Conservation (phyloP, 2,797 vertebrate genomes). For the Erpetoichthys calabaricus region DNA sequence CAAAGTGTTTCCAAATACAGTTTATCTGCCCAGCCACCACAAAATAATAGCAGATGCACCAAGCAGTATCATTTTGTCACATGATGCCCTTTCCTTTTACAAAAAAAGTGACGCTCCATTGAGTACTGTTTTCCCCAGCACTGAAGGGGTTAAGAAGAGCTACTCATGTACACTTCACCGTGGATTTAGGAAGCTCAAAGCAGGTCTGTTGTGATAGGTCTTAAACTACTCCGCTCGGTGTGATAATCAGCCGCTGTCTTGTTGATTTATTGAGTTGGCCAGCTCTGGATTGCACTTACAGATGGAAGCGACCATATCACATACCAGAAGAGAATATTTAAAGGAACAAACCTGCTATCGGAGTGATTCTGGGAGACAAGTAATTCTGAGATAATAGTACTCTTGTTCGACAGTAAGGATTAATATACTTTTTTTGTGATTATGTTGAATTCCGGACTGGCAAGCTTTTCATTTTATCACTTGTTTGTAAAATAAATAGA, state of each 20-base stretch:
- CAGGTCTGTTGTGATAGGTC: neutral
- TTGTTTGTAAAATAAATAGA: neutral
- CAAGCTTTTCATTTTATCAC: conserved; percentile 10
- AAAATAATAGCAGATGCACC: no score
- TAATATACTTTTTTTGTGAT: no score
- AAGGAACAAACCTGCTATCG: neutral
- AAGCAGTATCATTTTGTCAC: no score
- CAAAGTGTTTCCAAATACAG: no score
- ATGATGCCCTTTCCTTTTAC: no score
- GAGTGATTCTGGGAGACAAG: neutral
- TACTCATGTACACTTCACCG: neutral
- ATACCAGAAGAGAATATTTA: neutral
- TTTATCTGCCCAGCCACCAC: no score
- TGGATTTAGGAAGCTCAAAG: neutral
- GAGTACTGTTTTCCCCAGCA: no score
- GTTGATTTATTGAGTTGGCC: neutral
- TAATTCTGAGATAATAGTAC: neutral
- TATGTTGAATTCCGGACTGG: no score
- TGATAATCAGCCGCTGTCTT: neutral
- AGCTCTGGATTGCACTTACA: neutral
- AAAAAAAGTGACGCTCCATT: no score
- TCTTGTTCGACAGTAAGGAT: neutral
- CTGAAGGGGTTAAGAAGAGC: no score
- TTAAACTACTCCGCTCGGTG: neutral
- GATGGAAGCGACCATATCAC: neutral